A percentile compares a stretch with the other conserved stretches of the same genome.
These are phyloP conservation scores for Felis chaus DNA, from an alignment of 2,113 vertebrate genomes.

Conservation along the genomic window DNA sequence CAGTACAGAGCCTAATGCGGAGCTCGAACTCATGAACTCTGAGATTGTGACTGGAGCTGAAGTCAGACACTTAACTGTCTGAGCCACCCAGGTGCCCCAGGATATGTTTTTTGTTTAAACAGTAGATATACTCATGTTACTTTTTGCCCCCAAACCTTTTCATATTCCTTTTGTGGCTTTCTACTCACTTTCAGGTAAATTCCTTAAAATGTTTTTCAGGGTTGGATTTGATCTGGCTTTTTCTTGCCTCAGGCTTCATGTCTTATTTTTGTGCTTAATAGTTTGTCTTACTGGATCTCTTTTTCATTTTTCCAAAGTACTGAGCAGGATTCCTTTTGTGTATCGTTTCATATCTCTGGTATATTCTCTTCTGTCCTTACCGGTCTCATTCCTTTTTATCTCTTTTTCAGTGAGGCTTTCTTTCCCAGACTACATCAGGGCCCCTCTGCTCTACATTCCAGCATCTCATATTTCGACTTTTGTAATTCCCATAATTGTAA, in stretches of 20 bases:
- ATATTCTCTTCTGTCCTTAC: not conserved
- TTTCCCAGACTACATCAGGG: not conserved
- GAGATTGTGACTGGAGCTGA: too few species aligned
- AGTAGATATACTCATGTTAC: not conserved
- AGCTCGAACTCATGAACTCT: too few species aligned
- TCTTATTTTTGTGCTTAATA: not conserved
- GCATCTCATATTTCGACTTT: not conserved
- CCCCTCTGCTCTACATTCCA: not conserved
- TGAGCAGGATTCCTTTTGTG: not conserved
- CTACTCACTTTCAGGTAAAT: not conserved
- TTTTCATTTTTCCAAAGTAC: not conserved
- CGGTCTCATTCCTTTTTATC: not conserved
- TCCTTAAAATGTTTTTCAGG: not conserved
- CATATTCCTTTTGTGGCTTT: not conserved
- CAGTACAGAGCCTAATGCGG: too few species aligned
- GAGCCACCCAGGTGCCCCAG: too few species aligned
- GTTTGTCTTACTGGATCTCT: not conserved
- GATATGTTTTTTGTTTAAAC: not conserved
- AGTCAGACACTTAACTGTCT: too few species aligned
- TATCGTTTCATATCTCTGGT: not conserved
- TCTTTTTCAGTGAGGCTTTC: not conserved
- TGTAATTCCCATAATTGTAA: not conserved
- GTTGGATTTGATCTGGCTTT: not conserved
- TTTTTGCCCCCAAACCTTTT: not conserved
- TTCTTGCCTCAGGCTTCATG: not conserved